Base-by-base conservation (phyloP, 2,797 vertebrate species). In the Lithobates pipiens region DNA sequence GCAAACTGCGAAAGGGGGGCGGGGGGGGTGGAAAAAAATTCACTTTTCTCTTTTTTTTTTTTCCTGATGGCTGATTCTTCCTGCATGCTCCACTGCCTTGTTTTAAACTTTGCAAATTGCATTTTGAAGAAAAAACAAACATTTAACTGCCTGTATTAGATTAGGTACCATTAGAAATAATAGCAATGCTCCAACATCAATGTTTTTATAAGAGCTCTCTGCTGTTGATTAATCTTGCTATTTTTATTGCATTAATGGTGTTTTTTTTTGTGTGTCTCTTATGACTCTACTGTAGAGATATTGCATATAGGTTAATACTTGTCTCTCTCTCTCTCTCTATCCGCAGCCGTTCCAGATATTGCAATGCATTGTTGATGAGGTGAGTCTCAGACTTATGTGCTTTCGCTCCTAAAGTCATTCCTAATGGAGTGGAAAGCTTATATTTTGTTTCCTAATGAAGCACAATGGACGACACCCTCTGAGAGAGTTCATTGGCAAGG, bases 361-460 rank as follows among this genome's bases (percentile, higher is more conserved):
- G 96, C 98, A 98, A 98, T 98, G 98, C 97, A 99, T 99, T 97
- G 97, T 98, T 98, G 98, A 99, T 99, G 98, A 99, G 98, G 98
- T 99, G 97, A 99, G 98, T 98, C 97, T 94, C 93, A 95, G 97
- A 97, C 97, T 98, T 98, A 98, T 99, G 97, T 97, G 97, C 97
- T 98, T 98, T 98, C 97, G 96, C 96, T 98, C 97, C 97, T 98
- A 99, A 99, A 99, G 98, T 99, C 98, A 98, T 98, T 95, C 96
- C 96, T 99, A 99, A 99, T 99, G 97, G 97, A 96, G 94, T 99
- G 97, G 97, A 99, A 99, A 99, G 97, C 96, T 98, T 97, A 97
- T 99, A 98, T 99, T 98, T 99, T 99, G 97, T 99, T 98, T 98
- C 96, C 96, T 98, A 98, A 98, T 99, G 98, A 99, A 98, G 97